These are phyloP conservation scores for Lysandra bellargus DNA, from an alignment of 2,888 invertebrate genomes.

Conservation along the genomic window DNA sequence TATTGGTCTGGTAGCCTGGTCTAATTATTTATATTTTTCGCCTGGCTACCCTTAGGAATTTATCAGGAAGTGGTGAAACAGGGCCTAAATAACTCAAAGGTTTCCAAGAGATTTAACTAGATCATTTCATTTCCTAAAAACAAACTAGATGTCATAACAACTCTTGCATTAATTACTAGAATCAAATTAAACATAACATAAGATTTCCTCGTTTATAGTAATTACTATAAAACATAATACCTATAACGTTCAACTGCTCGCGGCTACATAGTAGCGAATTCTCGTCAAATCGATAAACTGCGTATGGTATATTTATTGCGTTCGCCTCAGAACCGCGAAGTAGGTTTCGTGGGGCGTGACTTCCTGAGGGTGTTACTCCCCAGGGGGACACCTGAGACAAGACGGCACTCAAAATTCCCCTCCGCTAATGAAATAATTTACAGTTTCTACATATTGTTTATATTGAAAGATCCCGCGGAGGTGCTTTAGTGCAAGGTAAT, in stretches of 20 bases:
- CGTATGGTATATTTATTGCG: conserved; percentile 23
- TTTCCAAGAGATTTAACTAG: too few relatives aligned
- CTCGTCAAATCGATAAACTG: conserved; percentile 7
- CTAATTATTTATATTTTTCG: too few relatives aligned
- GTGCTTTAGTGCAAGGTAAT: background rate
- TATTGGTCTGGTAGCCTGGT: too few relatives aligned
- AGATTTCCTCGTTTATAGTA: too few relatives aligned
- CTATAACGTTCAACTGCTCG: background rate
- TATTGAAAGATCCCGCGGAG: background rate
- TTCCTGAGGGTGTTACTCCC: conserved; percentile 31
- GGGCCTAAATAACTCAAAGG: too few relatives aligned
- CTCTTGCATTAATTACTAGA: too few relatives aligned
- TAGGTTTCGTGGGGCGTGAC: conserved; percentile 35
- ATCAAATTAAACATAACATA: too few relatives aligned
- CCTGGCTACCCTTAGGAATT: too few relatives aligned
- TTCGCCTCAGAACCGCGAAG: conserved; percentile 23
- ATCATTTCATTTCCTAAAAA: too few relatives aligned
- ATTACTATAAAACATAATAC: background rate
- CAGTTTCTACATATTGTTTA: conserved; percentile 26
- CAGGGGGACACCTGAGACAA: conserved; percentile 59
- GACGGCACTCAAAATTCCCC: conserved; percentile 63
- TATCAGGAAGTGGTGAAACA: too few relatives aligned
- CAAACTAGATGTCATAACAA: too few relatives aligned
- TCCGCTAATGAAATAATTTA: conserved; percentile 58
- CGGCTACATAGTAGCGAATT: background rate